A percentile compares a stretch with the other conserved stretches of the same genome.
Evolutionary conservation across 2,888 invertebrate species (phyloP).

Genomic region (Dryocosmus kuriphilus): DNA sequence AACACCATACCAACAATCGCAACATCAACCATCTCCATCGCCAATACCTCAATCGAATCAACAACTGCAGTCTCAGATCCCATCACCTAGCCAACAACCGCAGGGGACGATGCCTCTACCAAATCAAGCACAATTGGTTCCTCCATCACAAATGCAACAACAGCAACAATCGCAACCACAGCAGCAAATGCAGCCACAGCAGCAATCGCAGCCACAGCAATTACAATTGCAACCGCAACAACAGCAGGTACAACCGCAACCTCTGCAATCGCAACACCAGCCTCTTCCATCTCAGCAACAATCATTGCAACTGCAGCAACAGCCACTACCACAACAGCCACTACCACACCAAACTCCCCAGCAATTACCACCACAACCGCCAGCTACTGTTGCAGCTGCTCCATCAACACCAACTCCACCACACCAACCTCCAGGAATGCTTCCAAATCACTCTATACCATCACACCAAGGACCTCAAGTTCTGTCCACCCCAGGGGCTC

Average conservation of each 20-base stretch:
- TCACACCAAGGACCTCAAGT: conserved; percentile 69
- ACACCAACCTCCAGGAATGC: conserved; percentile 70
- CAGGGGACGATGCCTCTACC: conserved; percentile 21
- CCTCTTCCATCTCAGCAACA: conserved; percentile 67
- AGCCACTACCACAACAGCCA: conserved; percentile 65
- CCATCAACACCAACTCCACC: conserved; percentile 70
- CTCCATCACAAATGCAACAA: conserved; percentile 43
- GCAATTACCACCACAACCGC: conserved; percentile 50
- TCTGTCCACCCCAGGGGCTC: conserved; percentile 70
- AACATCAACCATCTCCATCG: conserved; percentile 34
- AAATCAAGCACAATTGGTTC: conserved; percentile 40
- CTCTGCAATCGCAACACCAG: conserved; percentile 67
- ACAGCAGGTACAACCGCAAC: conserved; percentile 23
- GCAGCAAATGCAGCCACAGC: conserved; percentile 49
- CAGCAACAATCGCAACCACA: conserved; percentile 40
- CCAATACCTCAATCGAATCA: conserved; percentile 61
- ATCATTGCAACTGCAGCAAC: conserved; percentile 53
- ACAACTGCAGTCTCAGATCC: conserved; percentile 64
- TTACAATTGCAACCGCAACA: conserved; percentile 57
- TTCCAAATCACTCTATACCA: conserved; percentile 72
- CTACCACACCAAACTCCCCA: conserved; percentile 54
- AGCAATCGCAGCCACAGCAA: neutral
- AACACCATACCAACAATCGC: conserved; percentile 59
- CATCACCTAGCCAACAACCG: conserved; percentile 64
- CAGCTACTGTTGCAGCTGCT: conserved; percentile 59